Base-by-base conservation (phyloP, 2,113 vertebrate species). In the Thunnus thynnus region DNA sequence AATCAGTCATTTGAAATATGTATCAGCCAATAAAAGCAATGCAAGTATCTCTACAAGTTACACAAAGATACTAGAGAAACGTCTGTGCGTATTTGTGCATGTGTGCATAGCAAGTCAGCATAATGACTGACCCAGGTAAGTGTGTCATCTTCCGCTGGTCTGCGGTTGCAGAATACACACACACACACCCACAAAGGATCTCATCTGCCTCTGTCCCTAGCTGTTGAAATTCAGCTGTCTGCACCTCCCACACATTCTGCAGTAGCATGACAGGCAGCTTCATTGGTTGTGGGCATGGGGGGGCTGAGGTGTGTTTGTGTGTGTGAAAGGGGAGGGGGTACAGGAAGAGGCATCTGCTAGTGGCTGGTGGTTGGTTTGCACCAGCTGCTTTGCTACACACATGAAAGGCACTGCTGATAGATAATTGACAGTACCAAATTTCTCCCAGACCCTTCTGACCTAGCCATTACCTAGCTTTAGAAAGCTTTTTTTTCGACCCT, bases 191-290 rank as follows among this genome's bases (percentile, higher is more conserved):
- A 25, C 52, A 74, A 86, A 86, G 56, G 79, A 83, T 75, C 76
- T 91, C 51, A 52, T 90, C 89, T 92, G 87, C 86, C 76, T 89
- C 76, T 90, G 84, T 91, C 89, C 90, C 80, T 90, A 73, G 79
- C 92, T 94, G 88, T 86, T 93, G 85, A 93, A 92, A 93, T 92
- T 91, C 93, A 92, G 93, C 91, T 94, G 93, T 91, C 87, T 91
- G 88, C 80, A 84, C 91, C 91, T 93, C 91, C 91, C 90, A 92
- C 88, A 92, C 78, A 74, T 82, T 88, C 76, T 92, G 86, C 92
- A 92, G 88, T 73, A 80, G 89, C 93, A 91, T 83, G 81, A 79
- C 74, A 91, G 66, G 84, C 78, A 61, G 89, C 82, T 79, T 86
- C 78, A 83, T 51, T 77, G 77, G 86, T 73, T 80, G 78, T 77